Conservation (phyloP, 1,140 invertebrate species). For the Apis laboriosa region DNA sequence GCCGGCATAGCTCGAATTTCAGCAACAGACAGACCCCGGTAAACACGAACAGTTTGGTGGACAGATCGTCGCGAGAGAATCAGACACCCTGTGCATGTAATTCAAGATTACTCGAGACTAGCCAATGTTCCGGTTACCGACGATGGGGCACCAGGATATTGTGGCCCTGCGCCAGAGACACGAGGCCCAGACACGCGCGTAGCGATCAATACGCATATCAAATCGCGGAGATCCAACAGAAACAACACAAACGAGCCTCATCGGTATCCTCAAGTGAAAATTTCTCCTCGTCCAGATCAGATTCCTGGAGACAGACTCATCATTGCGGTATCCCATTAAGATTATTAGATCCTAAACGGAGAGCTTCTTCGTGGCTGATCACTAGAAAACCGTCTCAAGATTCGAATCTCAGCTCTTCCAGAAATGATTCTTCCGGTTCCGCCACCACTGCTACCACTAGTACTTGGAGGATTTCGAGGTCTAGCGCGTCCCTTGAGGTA, state of each 20-base stretch:
- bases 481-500: conserved; percentile 83
- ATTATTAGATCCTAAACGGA: conserved; percentile 87
- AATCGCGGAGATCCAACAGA: conserved; percentile 89
- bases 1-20: conserved; percentile 93
- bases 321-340: conserved; percentile 88
- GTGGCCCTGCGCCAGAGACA: conserved; percentile 71
- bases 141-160: conserved; percentile 72
- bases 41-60: conserved; percentile 92
- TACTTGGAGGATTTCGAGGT: conserved; percentile 91
- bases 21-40: conserved; percentile 93
- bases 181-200: conserved; percentile 77
- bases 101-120: conserved; percentile 82
- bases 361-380: conserved; percentile 92
- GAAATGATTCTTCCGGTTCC: conserved; percentile 94
- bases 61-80: conserved; percentile 88
- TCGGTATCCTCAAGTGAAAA: conserved; percentile 94
- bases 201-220: conserved; percentile 89
- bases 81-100: conserved; percentile 86
- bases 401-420: conserved; percentile 91
- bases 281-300: conserved; percentile 91
- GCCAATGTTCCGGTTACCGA: conserved; percentile 53
- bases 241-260: conserved; percentile 87
- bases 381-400: conserved; percentile 94
- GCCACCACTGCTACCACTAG: conserved; percentile 92
- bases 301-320: conserved; percentile 89